Conservation (phyloP, 2,113 vertebrate genomes). For the Garra rufa region DNA sequence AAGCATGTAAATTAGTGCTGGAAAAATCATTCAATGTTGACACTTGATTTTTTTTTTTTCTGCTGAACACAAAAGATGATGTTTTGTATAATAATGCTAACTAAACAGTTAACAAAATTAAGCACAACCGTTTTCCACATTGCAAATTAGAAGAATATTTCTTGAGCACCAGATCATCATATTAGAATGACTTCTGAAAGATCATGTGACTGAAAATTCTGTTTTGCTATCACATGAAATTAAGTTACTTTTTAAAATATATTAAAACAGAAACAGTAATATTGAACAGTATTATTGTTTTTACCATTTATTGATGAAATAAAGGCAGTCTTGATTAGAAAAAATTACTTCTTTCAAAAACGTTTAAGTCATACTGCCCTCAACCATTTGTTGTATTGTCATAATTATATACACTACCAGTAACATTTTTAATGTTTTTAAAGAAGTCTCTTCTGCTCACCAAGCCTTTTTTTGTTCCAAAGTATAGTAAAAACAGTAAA, state of each 20-base stretch:
- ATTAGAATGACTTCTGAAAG: not conserved
- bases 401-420: not conserved
- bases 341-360: not conserved
- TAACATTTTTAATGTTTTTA: no score
- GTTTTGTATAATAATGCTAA: not conserved
- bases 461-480: no score
- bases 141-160: not conserved
- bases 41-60: not conserved
- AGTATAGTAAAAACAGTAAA: no score
- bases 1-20: not conserved
- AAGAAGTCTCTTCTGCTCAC: no score
- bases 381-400: not conserved
- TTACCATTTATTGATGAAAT: not conserved
- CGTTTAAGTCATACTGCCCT: not conserved
- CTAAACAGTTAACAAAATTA: no score
- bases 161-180: not conserved
- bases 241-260: not conserved
- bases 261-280: not conserved
- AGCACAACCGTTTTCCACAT: not conserved
- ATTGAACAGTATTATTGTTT: not conserved
- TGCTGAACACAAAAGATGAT: not conserved
- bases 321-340: not conserved
- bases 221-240: not conserved
- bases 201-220: not conserved
- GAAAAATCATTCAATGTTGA: not conserved